Percentiles rank a stretch among this genome's conserved stretches.
These are phyloP conservation scores for Macropis europaea DNA, from an alignment of 2,888 invertebrate species.

Conservation along the genomic window DNA sequence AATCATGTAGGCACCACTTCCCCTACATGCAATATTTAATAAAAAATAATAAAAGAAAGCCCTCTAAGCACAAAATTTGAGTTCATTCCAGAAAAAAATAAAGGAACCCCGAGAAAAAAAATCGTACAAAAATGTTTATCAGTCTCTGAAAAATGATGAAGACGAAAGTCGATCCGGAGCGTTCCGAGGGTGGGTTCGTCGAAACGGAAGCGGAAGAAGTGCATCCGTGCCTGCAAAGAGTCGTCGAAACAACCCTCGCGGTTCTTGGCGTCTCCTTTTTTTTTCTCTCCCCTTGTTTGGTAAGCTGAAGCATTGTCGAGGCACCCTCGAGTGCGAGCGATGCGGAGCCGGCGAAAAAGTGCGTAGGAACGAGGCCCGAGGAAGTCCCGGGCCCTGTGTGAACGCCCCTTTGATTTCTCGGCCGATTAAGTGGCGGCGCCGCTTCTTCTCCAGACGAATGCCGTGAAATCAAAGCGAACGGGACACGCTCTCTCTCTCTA, in stretches of 20 bases:
- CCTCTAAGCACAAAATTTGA: too few species aligned
- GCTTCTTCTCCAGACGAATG: slow-evolving; percentile 30
- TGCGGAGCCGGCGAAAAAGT: slow-evolving; percentile 35
- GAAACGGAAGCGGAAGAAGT: slow-evolving; percentile 4
- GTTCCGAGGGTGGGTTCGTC: too few species aligned
- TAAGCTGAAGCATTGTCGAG: slow-evolving; percentile 48
- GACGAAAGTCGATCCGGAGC: not conserved
- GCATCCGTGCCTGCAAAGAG: slow-evolving; percentile 28
- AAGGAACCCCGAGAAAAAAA: too few species aligned
- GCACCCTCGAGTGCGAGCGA: slow-evolving; percentile 50
- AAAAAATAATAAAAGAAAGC: too few species aligned
- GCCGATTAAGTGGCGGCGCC: slow-evolving; percentile 49
- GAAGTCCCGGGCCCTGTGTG: slow-evolving; percentile 5
- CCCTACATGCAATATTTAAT: too few species aligned
- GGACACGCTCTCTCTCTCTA: not conserved
- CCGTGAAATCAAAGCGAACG: slow-evolving; percentile 48
- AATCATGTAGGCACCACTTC: too few species aligned
- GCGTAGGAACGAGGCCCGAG: slow-evolving; percentile 26
- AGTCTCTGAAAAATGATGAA: too few species aligned
- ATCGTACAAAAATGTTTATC: too few species aligned
- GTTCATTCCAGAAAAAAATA: too few species aligned
- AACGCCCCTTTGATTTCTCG: slow-evolving; percentile 52
- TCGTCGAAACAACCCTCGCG: slow-evolving; percentile 42
- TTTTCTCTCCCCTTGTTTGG: slow-evolving; percentile 9
- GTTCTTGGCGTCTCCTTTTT: slow-evolving; percentile 25